phyloP scores from a whole-genome alignment of 1,140 invertebrate species.

The Oryzaephilus surinamensis region DNA sequence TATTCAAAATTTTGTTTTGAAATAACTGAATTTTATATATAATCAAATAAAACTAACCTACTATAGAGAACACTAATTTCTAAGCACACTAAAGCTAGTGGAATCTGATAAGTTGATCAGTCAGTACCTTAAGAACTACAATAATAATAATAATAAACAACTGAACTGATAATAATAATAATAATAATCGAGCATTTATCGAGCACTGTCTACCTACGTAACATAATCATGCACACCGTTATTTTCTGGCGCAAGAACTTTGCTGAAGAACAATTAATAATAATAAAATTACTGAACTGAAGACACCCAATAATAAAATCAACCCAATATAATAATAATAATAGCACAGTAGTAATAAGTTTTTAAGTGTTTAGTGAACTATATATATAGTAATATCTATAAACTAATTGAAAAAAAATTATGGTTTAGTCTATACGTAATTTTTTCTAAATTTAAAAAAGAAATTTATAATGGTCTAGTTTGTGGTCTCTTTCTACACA shows the following conservation, averaged over 20 bases:
- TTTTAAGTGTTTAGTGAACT: conserved; percentile 8
- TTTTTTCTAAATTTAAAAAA: conserved; percentile 4
- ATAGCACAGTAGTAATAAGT: conserved; percentile 6
- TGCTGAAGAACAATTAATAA: too few relatives aligned
- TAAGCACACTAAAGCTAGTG: too few relatives aligned
- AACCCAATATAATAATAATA: conserved; percentile 6
- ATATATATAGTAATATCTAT: conserved; percentile 6
- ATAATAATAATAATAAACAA: not conserved
- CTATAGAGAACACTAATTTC: too few relatives aligned
- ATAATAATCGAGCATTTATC: too few relatives aligned
- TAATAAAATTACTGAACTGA: too few relatives aligned
- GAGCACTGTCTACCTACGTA: conserved; percentile 29
- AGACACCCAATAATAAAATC: too few relatives aligned
- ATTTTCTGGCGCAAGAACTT: conserved; percentile 14
- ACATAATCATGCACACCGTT: conserved; percentile 14
- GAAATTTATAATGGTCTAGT: conserved; percentile 13
- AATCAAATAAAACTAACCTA: too few relatives aligned
- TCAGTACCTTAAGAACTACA: not conserved
- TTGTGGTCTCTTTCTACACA: conserved; percentile 14
- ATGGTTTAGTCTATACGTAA: conserved; percentile 12
- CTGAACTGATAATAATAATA: too few relatives aligned
- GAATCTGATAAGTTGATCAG: not conserved
- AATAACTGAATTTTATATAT: too few relatives aligned
- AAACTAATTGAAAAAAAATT: conserved; percentile 5
- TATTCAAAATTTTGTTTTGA: too few relatives aligned